Evolutionary conservation across 2,797 vertebrate species (phyloP).

Genomic region (Artibeus jamaicensis): DNA sequence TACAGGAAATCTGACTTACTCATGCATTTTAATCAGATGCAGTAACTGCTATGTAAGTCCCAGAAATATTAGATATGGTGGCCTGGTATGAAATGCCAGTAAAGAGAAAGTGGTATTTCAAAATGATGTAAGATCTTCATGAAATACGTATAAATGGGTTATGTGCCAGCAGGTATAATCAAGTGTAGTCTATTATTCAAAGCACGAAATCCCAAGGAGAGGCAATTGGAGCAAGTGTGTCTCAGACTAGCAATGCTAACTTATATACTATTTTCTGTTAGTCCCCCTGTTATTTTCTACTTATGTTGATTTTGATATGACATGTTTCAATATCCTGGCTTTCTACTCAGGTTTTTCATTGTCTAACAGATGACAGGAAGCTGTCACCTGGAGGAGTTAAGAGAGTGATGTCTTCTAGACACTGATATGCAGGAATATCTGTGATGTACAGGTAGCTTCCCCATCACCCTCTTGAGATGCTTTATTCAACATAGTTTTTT

Average conservation of each 20-base stretch:
- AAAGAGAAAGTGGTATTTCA: neutral
- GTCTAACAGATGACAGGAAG: neutral
- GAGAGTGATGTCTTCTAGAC: neutral
- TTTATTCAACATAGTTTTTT: neutral
- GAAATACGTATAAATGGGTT: neutral
- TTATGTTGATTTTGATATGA: neutral
- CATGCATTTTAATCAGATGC: neutral
- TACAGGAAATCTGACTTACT: neutral
- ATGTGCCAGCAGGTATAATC: neutral
- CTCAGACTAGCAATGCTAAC: neutral
- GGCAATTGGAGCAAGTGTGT: fast-evolving
- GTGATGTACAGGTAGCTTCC: fast-evolving
- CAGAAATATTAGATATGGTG: neutral
- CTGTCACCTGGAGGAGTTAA: neutral
- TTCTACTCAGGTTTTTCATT: neutral
- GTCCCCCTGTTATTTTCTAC: neutral
- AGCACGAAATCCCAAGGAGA: neutral
- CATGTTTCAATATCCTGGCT: neutral
- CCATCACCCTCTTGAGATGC: neutral
- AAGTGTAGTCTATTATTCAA: neutral
- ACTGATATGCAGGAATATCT: neutral
- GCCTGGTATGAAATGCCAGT: neutral
- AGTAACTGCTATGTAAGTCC: neutral
- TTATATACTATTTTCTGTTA: neutral
- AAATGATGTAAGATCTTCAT: neutral